Evolutionary conservation across 2,113 vertebrate genomes (phyloP), one percentile per base, ranked within the genome.

Genomic region (Misgurnus mizolepis): DNA sequence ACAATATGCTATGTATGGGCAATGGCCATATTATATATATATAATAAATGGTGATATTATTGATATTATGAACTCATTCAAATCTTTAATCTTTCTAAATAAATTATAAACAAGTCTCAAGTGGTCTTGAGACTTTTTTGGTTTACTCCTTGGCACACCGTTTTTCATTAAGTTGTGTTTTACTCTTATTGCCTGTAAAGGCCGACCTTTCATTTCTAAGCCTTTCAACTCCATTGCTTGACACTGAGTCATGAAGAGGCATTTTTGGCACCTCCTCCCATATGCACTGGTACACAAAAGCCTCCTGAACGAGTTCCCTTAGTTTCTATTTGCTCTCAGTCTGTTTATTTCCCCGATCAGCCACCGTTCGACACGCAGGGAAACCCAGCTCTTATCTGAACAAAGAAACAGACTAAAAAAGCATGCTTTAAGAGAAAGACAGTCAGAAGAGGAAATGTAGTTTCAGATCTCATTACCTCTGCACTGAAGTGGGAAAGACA

Each of bases 381-480:
- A 66, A 70, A 34, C 47, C 27, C 41, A 4, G 4, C 40, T 40
- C 60, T 64, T 67, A 60, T 40, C 22, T 15, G 60, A n/a, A 56
- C 61, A 66, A 69, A 72, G 67, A 71, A 49, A 71, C 45, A 41
- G 41, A 50, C 18, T 49, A 17, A 69, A 60, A 69, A 34, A 4
- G 18, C 22, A 45, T 12, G 18, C 40, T 40, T 14, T 49, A 60
- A 39, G 47, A 17, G 65, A 55, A 60, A 65, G 58, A 39, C 17
- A 62, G 4, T 53, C 4, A 7, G 53, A 72, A 15, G 22, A 76
- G 27, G 50, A 60, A 47, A 64, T 10, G 43, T 61, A 60, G 50
- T 62, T 71, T 81, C 65, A 60, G 80, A 81, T 76, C 50, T 69
- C 22, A 55, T 70, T 79, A 79, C 60, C 49, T 43, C 70, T 58